Conservation (phyloP, 2,113 vertebrate species). For the Sorex fumeus region DNA sequence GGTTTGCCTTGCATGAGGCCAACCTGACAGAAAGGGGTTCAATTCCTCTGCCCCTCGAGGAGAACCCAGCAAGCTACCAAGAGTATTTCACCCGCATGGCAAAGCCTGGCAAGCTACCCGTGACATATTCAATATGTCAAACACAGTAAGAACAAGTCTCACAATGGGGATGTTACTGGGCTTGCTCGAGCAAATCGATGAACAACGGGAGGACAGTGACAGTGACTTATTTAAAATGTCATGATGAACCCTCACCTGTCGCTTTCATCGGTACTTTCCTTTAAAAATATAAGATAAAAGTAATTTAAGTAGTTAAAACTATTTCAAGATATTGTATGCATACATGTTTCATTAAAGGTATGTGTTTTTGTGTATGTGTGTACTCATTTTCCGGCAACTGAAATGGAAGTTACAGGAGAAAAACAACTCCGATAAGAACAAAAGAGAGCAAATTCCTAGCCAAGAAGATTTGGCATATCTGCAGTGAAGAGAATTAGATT, state of each 20-base stretch:
- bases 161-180: too few relatives aligned
- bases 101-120: too few relatives aligned
- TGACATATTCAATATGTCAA: too few relatives aligned
- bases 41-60: too few relatives aligned
- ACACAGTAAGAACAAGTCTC: too few relatives aligned
- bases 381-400: not conserved
- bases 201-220: too few relatives aligned
- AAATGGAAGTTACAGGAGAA: slow-evolving; percentile 31
- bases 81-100: too few relatives aligned
- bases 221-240: not conserved
- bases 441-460: not conserved
- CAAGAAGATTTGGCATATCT: not conserved
- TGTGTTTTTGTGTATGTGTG: not conserved
- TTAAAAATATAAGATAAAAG: not conserved
- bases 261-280: not conserved
- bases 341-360: slow-evolving; percentile 2
- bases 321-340: not conserved
- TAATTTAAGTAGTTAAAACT: not conserved
- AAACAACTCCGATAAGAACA: not conserved
- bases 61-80: too few relatives aligned
- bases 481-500: not conserved
- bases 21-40: too few relatives aligned
- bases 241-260: not conserved
- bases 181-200: too few relatives aligned
- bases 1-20: too few relatives aligned